These are phyloP conservation scores for Laupala kohalensis DNA, from an alignment of 1,140 invertebrate species.

Conservation along the genomic window DNA sequence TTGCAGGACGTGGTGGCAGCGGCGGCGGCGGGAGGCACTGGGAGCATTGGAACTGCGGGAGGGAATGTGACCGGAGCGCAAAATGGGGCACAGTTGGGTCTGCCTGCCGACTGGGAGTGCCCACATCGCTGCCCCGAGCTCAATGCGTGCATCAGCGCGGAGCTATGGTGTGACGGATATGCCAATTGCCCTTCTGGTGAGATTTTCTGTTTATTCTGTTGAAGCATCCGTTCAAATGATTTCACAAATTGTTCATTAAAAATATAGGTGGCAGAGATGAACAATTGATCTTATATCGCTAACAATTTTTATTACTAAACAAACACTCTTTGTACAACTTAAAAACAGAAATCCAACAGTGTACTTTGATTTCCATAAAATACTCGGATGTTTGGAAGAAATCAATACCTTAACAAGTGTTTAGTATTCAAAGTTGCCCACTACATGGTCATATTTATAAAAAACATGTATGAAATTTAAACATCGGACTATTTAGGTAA, in stretches of 20 bases:
- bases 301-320: too few relatives aligned
- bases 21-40: background rate
- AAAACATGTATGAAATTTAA: too few relatives aligned
- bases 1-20: conserved; percentile 21
- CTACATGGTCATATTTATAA: too few relatives aligned
- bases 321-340: too few relatives aligned
- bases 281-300: too few relatives aligned
- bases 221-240: background rate
- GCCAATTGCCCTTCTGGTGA: conserved; percentile 58
- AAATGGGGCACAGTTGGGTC: conserved; percentile 60
- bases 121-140: conserved; percentile 71
- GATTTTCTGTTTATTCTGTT: background rate
- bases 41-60: conserved; percentile 1
- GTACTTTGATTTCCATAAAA: too few relatives aligned
- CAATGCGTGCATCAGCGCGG: conserved; percentile 72
- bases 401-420: too few relatives aligned
- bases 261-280: too few relatives aligned
- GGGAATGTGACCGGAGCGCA: conserved; percentile 24
- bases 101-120: conserved; percentile 40
- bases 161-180: conserved; percentile 76
- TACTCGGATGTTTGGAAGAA: too few relatives aligned
- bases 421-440: too few relatives aligned
- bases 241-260: background rate
- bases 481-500: too few relatives aligned
- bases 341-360: too few relatives aligned